Conservation (phyloP, 2,113 vertebrate genomes). For the Tautogolabrus adspersus region DNA sequence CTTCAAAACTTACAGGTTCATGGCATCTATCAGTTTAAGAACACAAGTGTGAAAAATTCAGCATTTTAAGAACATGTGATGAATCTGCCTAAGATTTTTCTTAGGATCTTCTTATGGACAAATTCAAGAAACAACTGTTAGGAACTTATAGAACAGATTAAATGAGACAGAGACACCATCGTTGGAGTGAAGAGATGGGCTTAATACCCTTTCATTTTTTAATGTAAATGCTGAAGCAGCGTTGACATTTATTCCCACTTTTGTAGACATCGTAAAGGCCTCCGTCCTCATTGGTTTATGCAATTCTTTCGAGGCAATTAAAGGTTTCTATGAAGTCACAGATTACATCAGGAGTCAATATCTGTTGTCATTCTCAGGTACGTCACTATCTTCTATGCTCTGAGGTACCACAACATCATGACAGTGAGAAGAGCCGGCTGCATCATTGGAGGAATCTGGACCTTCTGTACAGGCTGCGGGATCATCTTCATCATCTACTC, state of each 20-base stretch:
- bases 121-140: too few species aligned
- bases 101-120: too few species aligned
- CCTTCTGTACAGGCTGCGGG: conserved; percentile 92
- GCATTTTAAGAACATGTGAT: too few species aligned
- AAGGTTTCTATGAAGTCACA: conserved; percentile 1
- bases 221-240: too few species aligned
- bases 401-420: conserved; percentile 96
- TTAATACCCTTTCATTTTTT: too few species aligned
- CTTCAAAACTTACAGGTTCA: too few species aligned
- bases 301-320: background rate
- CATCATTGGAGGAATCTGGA: conserved; percentile 93
- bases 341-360: background rate
- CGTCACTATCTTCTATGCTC: conserved; percentile 94
- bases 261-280: background rate
- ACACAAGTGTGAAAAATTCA: too few species aligned
- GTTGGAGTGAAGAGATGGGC: too few species aligned
- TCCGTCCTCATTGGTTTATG: background rate
- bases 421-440: conserved; percentile 86
- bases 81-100: too few species aligned
- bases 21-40: too few species aligned
- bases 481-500: conserved; percentile 96
- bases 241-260: background rate
- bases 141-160: too few species aligned
- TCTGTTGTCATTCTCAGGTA: conserved; percentile 74
- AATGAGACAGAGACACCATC: too few species aligned